Conservation (phyloP, 2,888 invertebrate genomes). For the Latrodectus elegans region DNA sequence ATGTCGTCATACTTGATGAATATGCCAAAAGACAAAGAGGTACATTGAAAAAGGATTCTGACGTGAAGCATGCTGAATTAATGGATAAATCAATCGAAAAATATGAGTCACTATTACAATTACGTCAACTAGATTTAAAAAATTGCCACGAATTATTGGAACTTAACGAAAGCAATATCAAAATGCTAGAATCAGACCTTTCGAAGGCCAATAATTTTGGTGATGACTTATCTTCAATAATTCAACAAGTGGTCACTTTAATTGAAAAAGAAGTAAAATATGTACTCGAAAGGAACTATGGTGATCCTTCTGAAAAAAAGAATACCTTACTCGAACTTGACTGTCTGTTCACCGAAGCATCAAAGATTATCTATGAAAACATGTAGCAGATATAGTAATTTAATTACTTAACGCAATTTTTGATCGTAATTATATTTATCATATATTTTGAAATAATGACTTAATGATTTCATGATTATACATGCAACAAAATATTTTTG, state of each 20-base stretch:
- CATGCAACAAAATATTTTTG: too few relatives aligned
- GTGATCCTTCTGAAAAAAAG: slow-evolving; percentile 8
- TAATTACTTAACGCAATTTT: too few relatives aligned
- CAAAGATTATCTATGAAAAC: slow-evolving; percentile 9
- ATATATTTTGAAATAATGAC: too few relatives aligned
- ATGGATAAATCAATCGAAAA: background rate
- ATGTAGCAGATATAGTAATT: too few relatives aligned
- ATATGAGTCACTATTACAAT: background rate
- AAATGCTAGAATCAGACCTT: slow-evolving; percentile 16
- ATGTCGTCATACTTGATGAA: too few relatives aligned
- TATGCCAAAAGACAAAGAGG: too few relatives aligned
- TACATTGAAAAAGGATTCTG: too few relatives aligned
- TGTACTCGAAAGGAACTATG: background rate
- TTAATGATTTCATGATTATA: too few relatives aligned
- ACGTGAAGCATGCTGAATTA: too few relatives aligned
- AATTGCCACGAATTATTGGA: background rate
- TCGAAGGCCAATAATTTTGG: background rate
- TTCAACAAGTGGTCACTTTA: slow-evolving; percentile 1
- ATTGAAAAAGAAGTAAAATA: slow-evolving; percentile 13
- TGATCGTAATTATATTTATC: too few relatives aligned
- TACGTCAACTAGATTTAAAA: background rate
- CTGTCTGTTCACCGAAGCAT: slow-evolving; percentile 4
- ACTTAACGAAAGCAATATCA: slow-evolving; percentile 17
- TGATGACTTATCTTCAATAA: background rate
- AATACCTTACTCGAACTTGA: slow-evolving; percentile 2